These are phyloP conservation scores for Drosophila pseudoobscura DNA, from an alignment of 1,140 invertebrate genomes.

Conservation along the genomic window DNA sequence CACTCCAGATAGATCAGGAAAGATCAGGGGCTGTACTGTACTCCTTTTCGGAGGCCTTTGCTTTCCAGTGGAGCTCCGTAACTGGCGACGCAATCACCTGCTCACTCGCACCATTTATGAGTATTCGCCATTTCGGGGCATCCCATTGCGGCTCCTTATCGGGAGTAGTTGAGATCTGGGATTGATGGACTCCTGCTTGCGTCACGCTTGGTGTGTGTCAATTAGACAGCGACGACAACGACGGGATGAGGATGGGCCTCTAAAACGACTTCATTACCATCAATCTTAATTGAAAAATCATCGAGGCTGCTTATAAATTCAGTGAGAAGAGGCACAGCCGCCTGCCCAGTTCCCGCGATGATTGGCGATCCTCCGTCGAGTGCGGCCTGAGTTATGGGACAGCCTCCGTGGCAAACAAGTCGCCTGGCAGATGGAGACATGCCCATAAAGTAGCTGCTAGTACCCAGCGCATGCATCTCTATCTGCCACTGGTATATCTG, in stretches of 20 bases:
- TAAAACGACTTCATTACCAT: conserved; percentile 72
- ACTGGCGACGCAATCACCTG: too few species aligned
- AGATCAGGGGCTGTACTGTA: too few species aligned
- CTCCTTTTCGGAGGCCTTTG: not conserved
- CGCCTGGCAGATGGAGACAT: conserved; percentile 24
- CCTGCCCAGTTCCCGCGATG: conserved; percentile 34
- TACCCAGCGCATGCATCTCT: conserved; percentile 29
- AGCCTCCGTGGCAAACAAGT: conserved; percentile 35
- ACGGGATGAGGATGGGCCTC: conserved; percentile 27
- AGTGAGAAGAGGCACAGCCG: conserved; percentile 43
- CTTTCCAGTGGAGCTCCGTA: not conserved
- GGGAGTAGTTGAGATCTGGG: conserved; percentile 3
- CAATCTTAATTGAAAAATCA: conserved; percentile 80
- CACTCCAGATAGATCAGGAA: too few species aligned
- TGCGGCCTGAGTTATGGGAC: conserved; percentile 68
- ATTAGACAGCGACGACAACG: conserved; percentile 37
- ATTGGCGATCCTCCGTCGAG: conserved; percentile 58
- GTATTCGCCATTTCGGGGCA: conserved; percentile 13
- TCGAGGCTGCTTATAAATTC: conserved; percentile 58
- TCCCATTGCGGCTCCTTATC: conserved; percentile 38
- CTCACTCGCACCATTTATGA: conserved; percentile 48
- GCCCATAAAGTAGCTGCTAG: conserved; percentile 39
- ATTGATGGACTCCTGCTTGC: conserved; percentile 26
- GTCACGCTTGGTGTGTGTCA: conserved; percentile 49
- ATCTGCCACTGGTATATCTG: conserved; percentile 33